Conservation (phyloP, 1,140 invertebrate genomes). For the Ectropis grisescens region DNA sequence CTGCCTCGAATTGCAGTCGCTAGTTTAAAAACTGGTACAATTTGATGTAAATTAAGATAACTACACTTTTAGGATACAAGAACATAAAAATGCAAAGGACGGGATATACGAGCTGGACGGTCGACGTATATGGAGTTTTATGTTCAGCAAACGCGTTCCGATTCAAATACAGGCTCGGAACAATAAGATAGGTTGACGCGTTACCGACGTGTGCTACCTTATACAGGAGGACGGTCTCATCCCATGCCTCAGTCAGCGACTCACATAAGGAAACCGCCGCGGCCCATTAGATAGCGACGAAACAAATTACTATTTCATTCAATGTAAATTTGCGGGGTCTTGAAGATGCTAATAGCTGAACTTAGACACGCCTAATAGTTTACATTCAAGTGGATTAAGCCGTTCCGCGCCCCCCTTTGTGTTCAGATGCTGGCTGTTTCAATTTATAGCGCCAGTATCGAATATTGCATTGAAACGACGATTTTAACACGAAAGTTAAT, state of each 20-base stretch:
- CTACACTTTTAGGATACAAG: too few species aligned
- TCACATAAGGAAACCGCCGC: constrained; percentile 41
- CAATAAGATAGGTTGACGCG: constrained; percentile 37
- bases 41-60: too few species aligned
- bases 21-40: too few species aligned
- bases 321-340: constrained; percentile 50
- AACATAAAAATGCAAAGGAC: too few species aligned
- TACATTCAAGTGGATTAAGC: constrained; percentile 42
- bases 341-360: constrained; percentile 43
- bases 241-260: constrained; percentile 25
- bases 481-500: too few species aligned
- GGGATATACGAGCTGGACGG: too few species aligned
- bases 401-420: constrained; percentile 31
- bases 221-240: constrained; percentile 29
- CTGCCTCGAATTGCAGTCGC: too few species aligned
- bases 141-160: too few species aligned
- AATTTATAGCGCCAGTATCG: constrained; percentile 23
- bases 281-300: constrained; percentile 40
- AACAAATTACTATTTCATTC: constrained; percentile 65
- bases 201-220: constrained; percentile 24
- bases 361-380: constrained; percentile 48
- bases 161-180: constrained; percentile 36
- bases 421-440: constrained; percentile 25
- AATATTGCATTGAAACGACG: too few species aligned
- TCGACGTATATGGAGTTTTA: too few species aligned